Evolutionary conservation across 2,797 vertebrate species (phyloP), one percentile per base, ranked within the genome.

Genomic region (Monodelphis domestica): DNA sequence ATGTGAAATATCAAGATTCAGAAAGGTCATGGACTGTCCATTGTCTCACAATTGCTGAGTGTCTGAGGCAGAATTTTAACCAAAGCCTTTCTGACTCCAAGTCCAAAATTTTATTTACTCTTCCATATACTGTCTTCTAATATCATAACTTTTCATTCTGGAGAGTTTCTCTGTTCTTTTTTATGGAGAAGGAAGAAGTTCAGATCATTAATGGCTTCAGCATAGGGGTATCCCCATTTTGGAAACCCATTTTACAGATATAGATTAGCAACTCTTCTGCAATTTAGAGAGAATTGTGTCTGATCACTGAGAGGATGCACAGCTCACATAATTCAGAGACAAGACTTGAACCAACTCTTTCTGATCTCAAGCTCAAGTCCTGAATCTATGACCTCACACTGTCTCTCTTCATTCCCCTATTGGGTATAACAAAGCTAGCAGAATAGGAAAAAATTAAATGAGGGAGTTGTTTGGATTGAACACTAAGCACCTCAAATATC

Each of bases 391-490:
- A 84, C 2, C 0, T 45, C 70, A 84, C 7, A 45, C 0, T 0
- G 5, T 2, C 14, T 24, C n/a, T 78, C 70, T 10, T 1, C 30
- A 15, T 51, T 52, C 1, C 4, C 53, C 63, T 57, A 52, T 88
- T 52, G 91, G 91, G 91, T 90, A 45, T 56, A 93, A 91, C 50
- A 33, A 94, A 92, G 57, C 50, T 89, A 90, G 57, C 38, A 30
- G 84, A 89, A 56, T 63, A 87, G 93, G 53, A 78, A 91, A 55
- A 84, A 90, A 88, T 88, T 53, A 94, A 97, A 95, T 24, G 94
- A 91, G 51, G 88, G 78, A 12, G 87, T 57, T 53, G 59, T 51
- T 89, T 52, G 54, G n/a, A 21, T 0, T 57, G 51, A 94, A 54
- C 45, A n/a, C 21, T 0, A 17, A 89, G 29, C 53, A 88, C 91